These are phyloP conservation scores for Thunnus thynnus DNA, from an alignment of 2,113 vertebrate species.

Conservation along the genomic window DNA sequence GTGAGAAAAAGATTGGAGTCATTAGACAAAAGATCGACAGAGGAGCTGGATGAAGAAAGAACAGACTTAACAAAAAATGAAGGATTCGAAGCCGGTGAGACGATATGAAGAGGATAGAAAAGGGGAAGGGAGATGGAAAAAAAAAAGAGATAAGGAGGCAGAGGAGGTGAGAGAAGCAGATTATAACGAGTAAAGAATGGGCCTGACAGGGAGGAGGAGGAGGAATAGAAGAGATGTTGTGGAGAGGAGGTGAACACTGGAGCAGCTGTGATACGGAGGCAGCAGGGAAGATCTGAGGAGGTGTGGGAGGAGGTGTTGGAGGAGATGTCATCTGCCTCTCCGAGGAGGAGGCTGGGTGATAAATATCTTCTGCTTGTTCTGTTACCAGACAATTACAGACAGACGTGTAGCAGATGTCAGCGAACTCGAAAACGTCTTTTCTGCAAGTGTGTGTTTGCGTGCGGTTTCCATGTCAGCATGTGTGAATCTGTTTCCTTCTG, in stretches of 20 bases:
- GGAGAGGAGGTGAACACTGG: constrained; percentile 37
- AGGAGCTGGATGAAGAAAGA: neutral
- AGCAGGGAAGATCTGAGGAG: constrained; percentile 47
- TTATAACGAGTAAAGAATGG: constrained; percentile 29
- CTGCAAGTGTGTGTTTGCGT: neutral
- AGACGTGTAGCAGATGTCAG: constrained; percentile 60
- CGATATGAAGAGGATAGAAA: neutral
- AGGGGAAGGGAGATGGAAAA: neutral
- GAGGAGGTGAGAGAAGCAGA: constrained; percentile 46
- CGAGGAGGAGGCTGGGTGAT: constrained; percentile 69
- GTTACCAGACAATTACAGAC: constrained; percentile 71
- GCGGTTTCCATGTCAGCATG: neutral
- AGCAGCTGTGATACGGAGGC: constrained; percentile 34
- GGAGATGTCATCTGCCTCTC: constrained; percentile 58
- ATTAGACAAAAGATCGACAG: constrained; percentile 32
- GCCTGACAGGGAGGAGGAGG: constrained; percentile 39
- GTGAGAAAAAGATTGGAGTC: constrained; percentile 19
- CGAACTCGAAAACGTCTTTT: constrained; percentile 43
- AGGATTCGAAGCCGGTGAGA: constrained; percentile 12
- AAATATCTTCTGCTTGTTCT: constrained; percentile 69
- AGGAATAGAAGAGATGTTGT: constrained; percentile 20
- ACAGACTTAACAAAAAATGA: neutral
- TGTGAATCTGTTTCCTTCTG: neutral
- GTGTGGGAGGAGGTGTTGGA: constrained; percentile 66
- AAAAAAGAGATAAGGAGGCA: constrained; percentile 6